Evolutionary conservation across 2,113 vertebrate genomes (phyloP).

Genomic region (Plecotus auritus): DNA sequence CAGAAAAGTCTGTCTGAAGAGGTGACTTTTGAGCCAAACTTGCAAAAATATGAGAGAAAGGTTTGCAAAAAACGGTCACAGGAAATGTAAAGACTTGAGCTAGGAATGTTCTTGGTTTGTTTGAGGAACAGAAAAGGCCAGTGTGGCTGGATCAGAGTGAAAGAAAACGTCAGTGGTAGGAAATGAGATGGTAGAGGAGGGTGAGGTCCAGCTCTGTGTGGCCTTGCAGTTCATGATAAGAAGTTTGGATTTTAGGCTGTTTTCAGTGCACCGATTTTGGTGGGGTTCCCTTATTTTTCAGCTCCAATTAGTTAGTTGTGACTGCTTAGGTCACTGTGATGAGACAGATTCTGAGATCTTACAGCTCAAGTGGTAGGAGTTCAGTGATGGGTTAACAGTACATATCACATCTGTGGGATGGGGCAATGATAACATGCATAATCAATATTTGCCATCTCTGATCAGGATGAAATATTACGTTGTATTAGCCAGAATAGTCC

Average conservation of each 20-base stretch:
- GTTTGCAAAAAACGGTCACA: background rate
- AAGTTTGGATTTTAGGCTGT: background rate
- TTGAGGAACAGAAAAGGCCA: background rate
- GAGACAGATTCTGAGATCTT: background rate
- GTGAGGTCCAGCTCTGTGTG: background rate
- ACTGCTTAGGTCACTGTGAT: background rate
- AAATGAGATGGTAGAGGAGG: background rate
- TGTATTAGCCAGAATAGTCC: background rate
- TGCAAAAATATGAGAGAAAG: background rate
- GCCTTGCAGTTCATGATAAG: background rate
- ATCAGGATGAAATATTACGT: background rate
- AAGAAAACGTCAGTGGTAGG: background rate
- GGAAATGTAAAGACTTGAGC: background rate
- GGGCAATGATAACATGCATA: background rate
- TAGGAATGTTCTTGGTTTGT: background rate
- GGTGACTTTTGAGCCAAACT: background rate
- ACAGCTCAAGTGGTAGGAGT: background rate
- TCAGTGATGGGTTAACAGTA: background rate
- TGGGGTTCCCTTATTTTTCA: background rate
- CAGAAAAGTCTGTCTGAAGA: background rate
- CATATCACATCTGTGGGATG: background rate
- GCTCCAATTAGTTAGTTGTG: background rate
- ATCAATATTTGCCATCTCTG: background rate
- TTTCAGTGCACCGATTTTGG: background rate
- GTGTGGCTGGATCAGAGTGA: background rate